These are phyloP conservation scores for Mimumesa dahlbomi DNA, from an alignment of 2,888 invertebrate genomes.

Conservation along the genomic window DNA sequence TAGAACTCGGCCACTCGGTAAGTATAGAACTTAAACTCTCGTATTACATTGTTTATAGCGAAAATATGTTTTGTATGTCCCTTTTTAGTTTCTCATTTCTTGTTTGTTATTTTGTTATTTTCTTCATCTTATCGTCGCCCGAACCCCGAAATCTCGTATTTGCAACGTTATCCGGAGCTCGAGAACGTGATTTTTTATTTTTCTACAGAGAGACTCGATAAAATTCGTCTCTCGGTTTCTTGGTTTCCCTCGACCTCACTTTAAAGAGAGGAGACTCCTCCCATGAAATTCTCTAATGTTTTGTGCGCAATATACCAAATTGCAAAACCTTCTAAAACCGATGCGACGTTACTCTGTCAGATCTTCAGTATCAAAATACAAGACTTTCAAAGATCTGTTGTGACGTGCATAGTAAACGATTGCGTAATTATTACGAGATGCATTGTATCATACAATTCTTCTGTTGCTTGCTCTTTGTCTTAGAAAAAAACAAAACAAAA, in stretches of 20 bases:
- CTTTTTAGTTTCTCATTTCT: conserved; percentile 25
- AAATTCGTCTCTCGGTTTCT: too few relatives aligned
- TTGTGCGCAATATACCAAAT: conserved; percentile 13
- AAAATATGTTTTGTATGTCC: conserved; percentile 64
- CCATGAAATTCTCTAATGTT: background rate
- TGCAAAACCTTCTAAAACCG: conserved; percentile 23
- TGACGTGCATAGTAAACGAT: conserved; percentile 30
- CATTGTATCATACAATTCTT: conserved; percentile 29
- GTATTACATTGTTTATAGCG: conserved; percentile 64
- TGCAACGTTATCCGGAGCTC: conserved; percentile 2
- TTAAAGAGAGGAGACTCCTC: too few relatives aligned
- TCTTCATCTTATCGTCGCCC: too few relatives aligned
- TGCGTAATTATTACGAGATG: conserved; percentile 27
- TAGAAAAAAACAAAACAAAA: too few relatives aligned
- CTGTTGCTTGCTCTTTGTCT: conserved; percentile 5
- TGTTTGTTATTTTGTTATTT: too few relatives aligned
- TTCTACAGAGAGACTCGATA: too few relatives aligned
- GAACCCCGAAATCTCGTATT: conserved; percentile 12
- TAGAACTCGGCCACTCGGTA: conserved; percentile 15
- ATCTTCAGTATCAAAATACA: conserved; percentile 52
- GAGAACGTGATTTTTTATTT: too few relatives aligned
- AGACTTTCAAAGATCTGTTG: conserved; percentile 43
- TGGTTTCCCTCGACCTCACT: too few relatives aligned
- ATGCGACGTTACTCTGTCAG: conserved; percentile 11
- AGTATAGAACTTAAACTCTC: conserved; percentile 54